These are phyloP conservation scores for Microcebus lehilahytsara DNA, from an alignment of 2,113 vertebrate genomes.

Conservation along the genomic window DNA sequence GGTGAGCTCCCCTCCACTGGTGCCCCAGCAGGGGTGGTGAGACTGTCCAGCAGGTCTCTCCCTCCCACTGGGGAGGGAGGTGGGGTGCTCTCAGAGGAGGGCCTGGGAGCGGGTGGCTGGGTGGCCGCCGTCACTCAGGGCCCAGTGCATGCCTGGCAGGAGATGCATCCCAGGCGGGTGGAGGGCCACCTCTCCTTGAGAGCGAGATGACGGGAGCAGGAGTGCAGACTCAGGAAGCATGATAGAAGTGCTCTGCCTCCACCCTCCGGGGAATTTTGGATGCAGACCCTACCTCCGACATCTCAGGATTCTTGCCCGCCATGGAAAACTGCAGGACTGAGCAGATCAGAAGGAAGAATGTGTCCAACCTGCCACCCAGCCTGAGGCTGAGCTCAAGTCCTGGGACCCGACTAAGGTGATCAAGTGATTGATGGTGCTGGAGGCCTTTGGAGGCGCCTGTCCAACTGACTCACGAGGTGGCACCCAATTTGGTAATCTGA, in stretches of 20 bases:
- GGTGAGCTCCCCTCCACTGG: background rate
- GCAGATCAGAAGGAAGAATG: slow-evolving; percentile 86
- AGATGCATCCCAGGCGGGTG: background rate
- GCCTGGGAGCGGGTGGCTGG: background rate
- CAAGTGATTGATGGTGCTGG: slow-evolving; percentile 50
- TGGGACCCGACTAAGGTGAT: slow-evolving; percentile 88
- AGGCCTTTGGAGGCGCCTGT: background rate
- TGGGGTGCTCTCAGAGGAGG: background rate
- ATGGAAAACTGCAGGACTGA: slow-evolving; percentile 90
- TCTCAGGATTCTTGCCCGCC: slow-evolving; percentile 86
- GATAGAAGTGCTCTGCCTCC: background rate
- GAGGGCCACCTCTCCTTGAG: background rate
- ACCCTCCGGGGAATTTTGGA: slow-evolving; percentile 83
- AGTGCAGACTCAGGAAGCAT: background rate
- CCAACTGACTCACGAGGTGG: background rate
- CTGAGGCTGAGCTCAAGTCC: slow-evolving; percentile 84
- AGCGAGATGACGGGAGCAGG: background rate
- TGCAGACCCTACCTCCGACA: slow-evolving; percentile 86
- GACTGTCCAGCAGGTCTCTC: background rate
- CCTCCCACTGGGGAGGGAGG: too few species aligned
- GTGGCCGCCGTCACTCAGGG: background rate
- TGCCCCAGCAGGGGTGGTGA: background rate
- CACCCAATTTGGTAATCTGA: background rate
- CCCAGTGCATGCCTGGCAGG: background rate
- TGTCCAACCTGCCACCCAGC: slow-evolving; percentile 86